A percentile compares a stretch with the other conserved stretches of the same genome.
Conservation (phyloP, 2,113 vertebrate genomes). For the Stictonetta naevosa region DNA sequence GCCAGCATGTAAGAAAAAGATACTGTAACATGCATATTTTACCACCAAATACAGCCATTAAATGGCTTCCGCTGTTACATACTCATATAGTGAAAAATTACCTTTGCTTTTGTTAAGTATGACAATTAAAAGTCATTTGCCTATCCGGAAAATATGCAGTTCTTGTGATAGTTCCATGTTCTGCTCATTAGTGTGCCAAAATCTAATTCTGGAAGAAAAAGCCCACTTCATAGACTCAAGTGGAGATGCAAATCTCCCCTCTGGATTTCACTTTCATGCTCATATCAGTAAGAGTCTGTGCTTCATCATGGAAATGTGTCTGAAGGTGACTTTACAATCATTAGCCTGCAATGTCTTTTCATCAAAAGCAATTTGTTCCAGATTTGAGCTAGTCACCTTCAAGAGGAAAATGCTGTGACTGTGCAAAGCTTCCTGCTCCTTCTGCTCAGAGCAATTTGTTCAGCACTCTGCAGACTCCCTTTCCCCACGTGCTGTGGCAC, state of each 20-base stretch:
- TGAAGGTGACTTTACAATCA: background rate
- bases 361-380: background rate
- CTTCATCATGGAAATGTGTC: background rate
- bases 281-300: fast-evolving
- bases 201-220: background rate
- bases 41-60: background rate
- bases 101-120: background rate
- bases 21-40: background rate
- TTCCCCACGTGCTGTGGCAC: background rate
- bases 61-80: background rate
- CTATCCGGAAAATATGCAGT: background rate
- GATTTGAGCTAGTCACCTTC: background rate
- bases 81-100: background rate
- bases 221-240: background rate
- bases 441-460: background rate
- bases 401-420: background rate
- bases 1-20: background rate
- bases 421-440: background rate
- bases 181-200: background rate
- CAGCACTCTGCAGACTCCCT: background rate
- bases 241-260: background rate
- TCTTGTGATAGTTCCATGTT: background rate
- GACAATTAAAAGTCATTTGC: background rate
- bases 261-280: background rate
- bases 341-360: background rate